Evolutionary conservation across 2,797 vertebrate genomes (phyloP).

Genomic region (Champsocephalus gunnari): DNA sequence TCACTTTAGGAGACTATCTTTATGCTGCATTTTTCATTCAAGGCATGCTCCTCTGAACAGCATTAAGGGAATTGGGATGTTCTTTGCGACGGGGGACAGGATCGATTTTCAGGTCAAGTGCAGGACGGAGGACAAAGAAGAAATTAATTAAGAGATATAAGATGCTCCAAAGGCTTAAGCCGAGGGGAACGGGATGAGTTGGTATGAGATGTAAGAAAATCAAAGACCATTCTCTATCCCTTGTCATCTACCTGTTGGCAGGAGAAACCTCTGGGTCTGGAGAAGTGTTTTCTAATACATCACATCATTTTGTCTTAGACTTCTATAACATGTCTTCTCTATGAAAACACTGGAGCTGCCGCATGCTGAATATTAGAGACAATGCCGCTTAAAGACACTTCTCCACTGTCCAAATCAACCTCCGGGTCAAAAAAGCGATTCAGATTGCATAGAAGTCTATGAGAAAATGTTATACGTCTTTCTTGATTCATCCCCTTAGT

Average conservation of each 20-base stretch:
- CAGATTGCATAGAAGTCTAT: too few relatives aligned
- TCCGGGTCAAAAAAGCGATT: too few relatives aligned
- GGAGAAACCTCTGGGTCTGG: too few relatives aligned
- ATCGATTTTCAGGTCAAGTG: slow-evolving; percentile 37
- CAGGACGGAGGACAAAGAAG: slow-evolving; percentile 20
- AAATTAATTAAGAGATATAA: slow-evolving; percentile 15
- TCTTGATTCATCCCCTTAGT: too few relatives aligned
- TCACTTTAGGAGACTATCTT: slow-evolving; percentile 13
- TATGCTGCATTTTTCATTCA: slow-evolving; percentile 20
- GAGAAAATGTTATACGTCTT: too few relatives aligned
- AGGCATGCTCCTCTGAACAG: slow-evolving; percentile 23
- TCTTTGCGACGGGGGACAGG: background rate
- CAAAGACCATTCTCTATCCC: background rate
- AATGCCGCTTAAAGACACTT: too few relatives aligned
- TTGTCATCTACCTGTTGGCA: background rate
- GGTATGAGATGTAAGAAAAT: slow-evolving; percentile 43
- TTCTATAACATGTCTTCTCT: too few relatives aligned
- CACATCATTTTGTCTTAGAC: too few relatives aligned
- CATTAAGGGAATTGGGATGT: slow-evolving; percentile 33
- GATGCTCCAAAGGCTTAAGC: slow-evolving; percentile 1
- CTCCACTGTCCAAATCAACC: too few relatives aligned
- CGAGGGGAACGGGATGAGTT: background rate
- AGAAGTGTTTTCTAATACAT: too few relatives aligned
- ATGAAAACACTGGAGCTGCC: too few relatives aligned
- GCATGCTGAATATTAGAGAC: too few relatives aligned